Conservation (phyloP, 2,113 vertebrate species). For the Oxyura jamaicensis region DNA sequence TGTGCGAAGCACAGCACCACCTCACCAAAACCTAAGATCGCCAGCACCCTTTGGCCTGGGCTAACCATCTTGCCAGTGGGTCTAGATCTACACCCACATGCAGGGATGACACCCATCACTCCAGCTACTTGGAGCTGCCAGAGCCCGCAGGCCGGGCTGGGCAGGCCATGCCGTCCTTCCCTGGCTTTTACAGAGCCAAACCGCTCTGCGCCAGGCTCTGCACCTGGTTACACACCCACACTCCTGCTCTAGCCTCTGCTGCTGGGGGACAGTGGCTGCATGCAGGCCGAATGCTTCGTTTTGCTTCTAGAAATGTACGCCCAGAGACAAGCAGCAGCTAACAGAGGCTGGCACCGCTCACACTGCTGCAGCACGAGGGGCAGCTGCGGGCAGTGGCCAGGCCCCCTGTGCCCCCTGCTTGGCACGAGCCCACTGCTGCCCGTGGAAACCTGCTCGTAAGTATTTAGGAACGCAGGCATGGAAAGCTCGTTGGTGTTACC, state of each 20-base stretch:
- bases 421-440: rapidly evolving
- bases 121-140: rapidly evolving
- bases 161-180: rapidly evolving
- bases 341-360: neutral
- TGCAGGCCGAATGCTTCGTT: rapidly evolving
- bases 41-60: neutral
- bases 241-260: rapidly evolving
- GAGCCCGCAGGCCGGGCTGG: neutral
- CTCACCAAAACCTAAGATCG: neutral
- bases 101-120: neutral
- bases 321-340: neutral
- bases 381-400: neutral
- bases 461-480: rapidly evolving
- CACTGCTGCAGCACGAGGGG: rapidly evolving
- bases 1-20: neutral
- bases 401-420: rapidly evolving
- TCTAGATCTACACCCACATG: rapidly evolving
- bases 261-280: neutral
- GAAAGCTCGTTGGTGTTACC: rapidly evolving
- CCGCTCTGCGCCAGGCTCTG: neutral
- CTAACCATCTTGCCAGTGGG: neutral
- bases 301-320: neutral
- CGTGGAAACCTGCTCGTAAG: rapidly evolving
- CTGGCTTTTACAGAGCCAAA: rapidly evolving
- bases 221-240: rapidly evolving